A percentile compares a stretch with the other conserved stretches of the same genome.
phyloP scores from a whole-genome alignment of 2,113 vertebrate genomes.

The Xenopus borealis region DNA sequence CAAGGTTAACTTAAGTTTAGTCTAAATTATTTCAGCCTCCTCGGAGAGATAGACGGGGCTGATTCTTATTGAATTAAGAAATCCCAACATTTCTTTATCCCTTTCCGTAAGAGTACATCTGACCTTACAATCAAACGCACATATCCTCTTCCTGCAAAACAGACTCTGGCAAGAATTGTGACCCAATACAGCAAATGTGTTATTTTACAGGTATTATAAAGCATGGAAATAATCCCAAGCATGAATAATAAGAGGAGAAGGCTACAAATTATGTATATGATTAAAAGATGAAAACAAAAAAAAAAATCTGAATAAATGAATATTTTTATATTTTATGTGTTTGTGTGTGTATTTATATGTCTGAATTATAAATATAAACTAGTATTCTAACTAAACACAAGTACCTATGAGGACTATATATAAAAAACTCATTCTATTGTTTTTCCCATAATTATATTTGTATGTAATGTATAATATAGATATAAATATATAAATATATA shows the following conservation, averaged over 20 bases:
- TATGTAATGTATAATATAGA: too few relatives aligned
- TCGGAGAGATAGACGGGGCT: conserved; percentile 10
- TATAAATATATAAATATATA: too few relatives aligned
- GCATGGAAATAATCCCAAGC: background rate
- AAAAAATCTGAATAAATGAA: too few relatives aligned
- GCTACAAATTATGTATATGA: background rate
- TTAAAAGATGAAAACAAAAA: too few relatives aligned
- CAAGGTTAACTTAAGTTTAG: conserved; percentile 34
- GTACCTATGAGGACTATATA: too few relatives aligned
- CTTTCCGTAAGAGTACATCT: conserved; percentile 35
- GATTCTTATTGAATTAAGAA: conserved; percentile 42
- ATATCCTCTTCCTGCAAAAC: background rate
- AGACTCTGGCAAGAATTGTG: background rate
- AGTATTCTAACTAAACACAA: background rate
- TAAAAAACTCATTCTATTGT: too few relatives aligned
- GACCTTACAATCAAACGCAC: conserved; percentile 32
- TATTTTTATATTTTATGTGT: too few relatives aligned
- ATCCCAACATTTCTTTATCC: conserved; percentile 4
- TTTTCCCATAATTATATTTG: too few relatives aligned
- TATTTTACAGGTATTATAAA: background rate
- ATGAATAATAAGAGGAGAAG: background rate
- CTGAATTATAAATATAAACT: too few relatives aligned
- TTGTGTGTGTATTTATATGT: too few relatives aligned
- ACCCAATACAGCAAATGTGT: background rate
- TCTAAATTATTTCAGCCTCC: conserved; percentile 34